Evolutionary conservation across 2,888 invertebrate genomes (phyloP).

Genomic region (Meandrusa payeni): DNA sequence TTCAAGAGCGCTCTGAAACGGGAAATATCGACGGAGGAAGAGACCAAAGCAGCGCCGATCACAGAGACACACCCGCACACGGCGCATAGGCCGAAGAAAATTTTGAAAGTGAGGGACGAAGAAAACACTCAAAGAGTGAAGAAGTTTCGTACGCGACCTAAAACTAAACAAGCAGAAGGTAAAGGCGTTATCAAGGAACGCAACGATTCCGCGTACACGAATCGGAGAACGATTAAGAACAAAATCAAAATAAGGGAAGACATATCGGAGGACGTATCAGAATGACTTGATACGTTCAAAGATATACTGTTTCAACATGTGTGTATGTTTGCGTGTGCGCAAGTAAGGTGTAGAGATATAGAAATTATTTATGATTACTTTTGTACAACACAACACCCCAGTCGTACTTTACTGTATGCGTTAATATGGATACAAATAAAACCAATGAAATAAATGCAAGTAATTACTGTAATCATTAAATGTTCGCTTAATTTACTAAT

Average conservation of each 20-base stretch:
- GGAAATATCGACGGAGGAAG: slow-evolving; percentile 44
- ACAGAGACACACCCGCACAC: slow-evolving; percentile 35
- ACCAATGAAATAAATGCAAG: slow-evolving; percentile 34
- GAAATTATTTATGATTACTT: not conserved
- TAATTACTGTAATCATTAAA: slow-evolving; percentile 34
- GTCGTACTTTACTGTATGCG: not conserved
- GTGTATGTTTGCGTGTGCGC: not conserved
- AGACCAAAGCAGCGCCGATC: slow-evolving; percentile 33
- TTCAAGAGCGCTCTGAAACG: slow-evolving; percentile 69
- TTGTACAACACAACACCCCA: not conserved
- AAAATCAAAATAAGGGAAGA: slow-evolving; percentile 64
- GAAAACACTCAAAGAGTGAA: slow-evolving; percentile 36
- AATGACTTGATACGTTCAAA: slow-evolving; percentile 33
- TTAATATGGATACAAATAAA: slow-evolving; percentile 31
- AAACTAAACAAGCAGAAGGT: slow-evolving; percentile 47
- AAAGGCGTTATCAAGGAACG: slow-evolving; percentile 58
- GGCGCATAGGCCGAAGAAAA: slow-evolving; percentile 42
- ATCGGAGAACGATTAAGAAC: slow-evolving; percentile 47
- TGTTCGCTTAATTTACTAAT: slow-evolving; percentile 53
- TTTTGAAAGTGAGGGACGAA: slow-evolving; percentile 33
- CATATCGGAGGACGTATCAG: slow-evolving; percentile 62
- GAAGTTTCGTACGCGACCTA: slow-evolving; percentile 44
- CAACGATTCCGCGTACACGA: slow-evolving; percentile 52
- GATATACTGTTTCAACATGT: not conserved
- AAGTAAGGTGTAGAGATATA: not conserved